Evolutionary conservation across 2,888 invertebrate species (phyloP).

Genomic region (Pogonocherus hispidulus): DNA sequence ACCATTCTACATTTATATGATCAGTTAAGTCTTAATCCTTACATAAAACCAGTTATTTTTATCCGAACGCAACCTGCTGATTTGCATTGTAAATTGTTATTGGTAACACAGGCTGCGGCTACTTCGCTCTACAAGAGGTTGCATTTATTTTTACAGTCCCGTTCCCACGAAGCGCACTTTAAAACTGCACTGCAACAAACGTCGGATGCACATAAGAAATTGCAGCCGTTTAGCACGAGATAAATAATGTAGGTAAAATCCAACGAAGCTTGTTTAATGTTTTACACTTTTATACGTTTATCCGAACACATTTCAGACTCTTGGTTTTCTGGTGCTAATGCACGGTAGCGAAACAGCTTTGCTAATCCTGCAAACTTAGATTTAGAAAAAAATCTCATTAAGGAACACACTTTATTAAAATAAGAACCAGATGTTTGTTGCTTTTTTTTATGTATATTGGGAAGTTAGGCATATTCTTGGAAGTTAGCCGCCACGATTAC

Average conservation of each 20-base stretch:
- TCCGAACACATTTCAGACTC: background rate
- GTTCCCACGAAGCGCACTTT: constrained; percentile 9
- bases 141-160: background rate
- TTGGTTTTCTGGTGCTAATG: background rate
- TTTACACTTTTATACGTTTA: background rate
- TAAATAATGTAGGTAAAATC: constrained; percentile 4
- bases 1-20: too few species aligned
- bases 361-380: too few species aligned
- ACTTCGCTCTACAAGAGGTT: constrained; percentile 9
- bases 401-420: too few species aligned
- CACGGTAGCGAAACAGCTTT: background rate
- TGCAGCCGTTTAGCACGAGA: background rate
- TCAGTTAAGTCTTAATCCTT: too few species aligned
- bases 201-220: background rate
- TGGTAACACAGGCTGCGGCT: constrained; percentile 1
- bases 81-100: too few species aligned
- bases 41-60: too few species aligned
- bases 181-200: background rate
- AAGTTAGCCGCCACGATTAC: too few species aligned
- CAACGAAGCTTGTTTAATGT: background rate
- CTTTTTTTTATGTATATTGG: too few species aligned
- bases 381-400: too few species aligned
- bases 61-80: too few species aligned
- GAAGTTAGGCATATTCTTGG: too few species aligned
- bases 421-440: too few species aligned